phyloP scores from a whole-genome alignment of 1,140 invertebrate genomes.

The roundworm (Caenorhabditis elegans) region DNA sequence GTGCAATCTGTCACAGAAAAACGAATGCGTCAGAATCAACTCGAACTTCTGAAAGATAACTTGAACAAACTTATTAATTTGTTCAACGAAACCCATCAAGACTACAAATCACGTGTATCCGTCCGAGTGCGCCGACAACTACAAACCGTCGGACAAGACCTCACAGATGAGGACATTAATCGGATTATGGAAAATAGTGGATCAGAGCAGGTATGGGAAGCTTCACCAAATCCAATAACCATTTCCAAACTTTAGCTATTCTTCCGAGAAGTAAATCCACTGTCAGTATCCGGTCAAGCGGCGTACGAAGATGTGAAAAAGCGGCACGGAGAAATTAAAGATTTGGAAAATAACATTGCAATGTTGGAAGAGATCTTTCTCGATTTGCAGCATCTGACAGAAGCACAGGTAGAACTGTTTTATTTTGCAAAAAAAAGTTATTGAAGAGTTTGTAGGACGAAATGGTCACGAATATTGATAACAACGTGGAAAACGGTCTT shows the following conservation, averaged over 20 bases:
- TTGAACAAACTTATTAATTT: not conserved
- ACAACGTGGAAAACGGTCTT: constrained; percentile 16
- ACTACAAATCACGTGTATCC: not conserved
- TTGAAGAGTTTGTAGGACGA: not conserved
- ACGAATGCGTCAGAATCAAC: not conserved
- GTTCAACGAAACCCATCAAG: constrained; percentile 16
- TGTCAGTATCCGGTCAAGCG: constrained; percentile 32
- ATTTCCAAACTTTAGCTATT: constrained; percentile 17
- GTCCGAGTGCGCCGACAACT: constrained; percentile 33
- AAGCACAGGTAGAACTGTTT: constrained; percentile 13
- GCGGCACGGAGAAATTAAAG: constrained; percentile 31
- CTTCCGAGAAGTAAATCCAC: constrained; percentile 35
- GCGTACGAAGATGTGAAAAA: constrained; percentile 37
- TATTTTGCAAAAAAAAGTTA: not conserved
- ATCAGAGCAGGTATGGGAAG: not conserved
- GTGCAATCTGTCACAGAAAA: not conserved
- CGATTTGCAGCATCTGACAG: constrained; percentile 22
- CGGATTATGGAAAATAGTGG: constrained; percentile 17
- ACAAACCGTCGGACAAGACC: constrained; percentile 28
- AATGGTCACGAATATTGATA: constrained; percentile 21
- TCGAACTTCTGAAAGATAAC: constrained; percentile 11
- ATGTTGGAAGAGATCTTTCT: constrained; percentile 26
- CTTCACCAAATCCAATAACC: not conserved
- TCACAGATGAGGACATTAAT: constrained; percentile 20
- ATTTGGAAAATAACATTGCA: constrained; percentile 36